These are phyloP conservation scores for Andrena praecox DNA, from an alignment of 2,888 invertebrate genomes.

Conservation along the genomic window DNA sequence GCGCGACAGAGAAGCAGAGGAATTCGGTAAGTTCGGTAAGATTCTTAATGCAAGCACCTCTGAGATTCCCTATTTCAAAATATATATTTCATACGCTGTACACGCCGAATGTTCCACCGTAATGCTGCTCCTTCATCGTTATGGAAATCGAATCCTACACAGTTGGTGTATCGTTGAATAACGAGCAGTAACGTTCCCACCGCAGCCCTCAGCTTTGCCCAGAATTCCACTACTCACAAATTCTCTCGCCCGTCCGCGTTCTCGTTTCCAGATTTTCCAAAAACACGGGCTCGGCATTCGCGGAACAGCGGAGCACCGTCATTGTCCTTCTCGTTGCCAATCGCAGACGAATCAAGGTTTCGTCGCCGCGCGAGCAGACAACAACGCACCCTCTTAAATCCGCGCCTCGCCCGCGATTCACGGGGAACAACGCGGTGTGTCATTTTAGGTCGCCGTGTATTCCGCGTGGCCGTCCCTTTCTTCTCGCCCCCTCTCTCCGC, in stretches of 20 bases:
- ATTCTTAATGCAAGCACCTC: too few relatives aligned
- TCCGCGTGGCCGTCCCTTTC: neutral
- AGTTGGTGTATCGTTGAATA: too few relatives aligned
- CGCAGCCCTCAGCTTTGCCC: too few relatives aligned
- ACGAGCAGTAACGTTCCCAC: too few relatives aligned
- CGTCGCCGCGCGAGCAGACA: slow-evolving; percentile 14
- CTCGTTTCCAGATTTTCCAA: slow-evolving; percentile 13
- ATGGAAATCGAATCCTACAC: too few relatives aligned
- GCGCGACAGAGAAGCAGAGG: too few relatives aligned
- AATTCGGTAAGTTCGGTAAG: too few relatives aligned
- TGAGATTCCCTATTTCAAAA: too few relatives aligned
- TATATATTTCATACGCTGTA: too few relatives aligned
- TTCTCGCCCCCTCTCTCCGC: too few relatives aligned
- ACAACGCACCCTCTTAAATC: slow-evolving; percentile 23
- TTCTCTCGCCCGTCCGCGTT: neutral
- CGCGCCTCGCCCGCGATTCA: slow-evolving; percentile 19
- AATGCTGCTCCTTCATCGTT: too few relatives aligned
- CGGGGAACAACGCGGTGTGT: slow-evolving; percentile 17
- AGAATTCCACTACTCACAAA: neutral
- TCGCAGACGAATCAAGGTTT: slow-evolving; percentile 36
- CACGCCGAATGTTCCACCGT: too few relatives aligned
- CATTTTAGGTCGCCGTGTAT: slow-evolving; percentile 23
- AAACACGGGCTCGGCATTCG: slow-evolving; percentile 1
- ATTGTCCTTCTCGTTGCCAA: slow-evolving; percentile 34
- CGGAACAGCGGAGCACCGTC: neutral